Base-by-base conservation (phyloP, 2,888 invertebrate species). In the Pecten maximus region DNA sequence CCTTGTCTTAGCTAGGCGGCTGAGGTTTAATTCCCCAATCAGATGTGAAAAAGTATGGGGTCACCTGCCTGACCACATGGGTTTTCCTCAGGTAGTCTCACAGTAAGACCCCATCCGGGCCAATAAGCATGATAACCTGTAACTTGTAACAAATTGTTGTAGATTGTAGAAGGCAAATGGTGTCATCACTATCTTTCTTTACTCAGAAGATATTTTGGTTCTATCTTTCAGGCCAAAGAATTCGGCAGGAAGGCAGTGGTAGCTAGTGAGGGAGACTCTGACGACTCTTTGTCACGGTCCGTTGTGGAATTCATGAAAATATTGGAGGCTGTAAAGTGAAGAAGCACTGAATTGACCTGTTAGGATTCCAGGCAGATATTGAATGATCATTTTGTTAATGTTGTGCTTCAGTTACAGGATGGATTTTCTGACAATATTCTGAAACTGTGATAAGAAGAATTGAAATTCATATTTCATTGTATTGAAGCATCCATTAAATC, bases 281-380 rank as follows among this genome's bases (percentile, higher is more conserved):
- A 96, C 89, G 96, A 96, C 90, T 93, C 94, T 23, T 93, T 96
- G 54, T 96, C 96, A 1, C 93, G 95, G 60, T 94, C 94, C 40
- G 94, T 96, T 87, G 95, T 96, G 19, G 96, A 96, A 90, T 96
- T 96, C 91, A 96, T 96, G 96, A 96, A 96, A 92, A 93, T 94
- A 19, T 94, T 92, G 48, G 91, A 92, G 19, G 89, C 91, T 74
- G 74, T 74, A 28, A 74, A 74, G 28, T 74, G 74, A 74, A 35
- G 1, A 1, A 35, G 1, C 15, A 74, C 15, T 8, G 35, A 19
- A 12, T 2, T 15, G 74, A 23, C 12, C 50, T 19, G 50, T 23
- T 44, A 54, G 6, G 12, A 23, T 54, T 54, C 54, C 19, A 54
- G 54, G n/a, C n/a, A 35, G 35, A 74, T 35, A 28, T 54, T 74